Conservation (phyloP, 2,113 vertebrate genomes). For the Porphyrio hochstetteri region DNA sequence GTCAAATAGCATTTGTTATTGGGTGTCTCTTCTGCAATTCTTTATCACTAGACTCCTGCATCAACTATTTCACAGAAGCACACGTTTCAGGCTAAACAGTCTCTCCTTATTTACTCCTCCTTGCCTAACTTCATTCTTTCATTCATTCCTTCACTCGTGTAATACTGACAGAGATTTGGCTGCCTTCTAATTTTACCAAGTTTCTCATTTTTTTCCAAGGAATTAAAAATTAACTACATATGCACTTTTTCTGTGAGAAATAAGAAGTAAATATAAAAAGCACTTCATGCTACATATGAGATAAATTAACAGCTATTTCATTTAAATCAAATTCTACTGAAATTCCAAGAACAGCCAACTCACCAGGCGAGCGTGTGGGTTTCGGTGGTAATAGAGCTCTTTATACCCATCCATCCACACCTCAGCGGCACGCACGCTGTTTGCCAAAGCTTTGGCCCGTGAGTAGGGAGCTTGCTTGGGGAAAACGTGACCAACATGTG, state of each 20-base stretch:
- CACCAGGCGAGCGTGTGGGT: conserved; percentile 90
- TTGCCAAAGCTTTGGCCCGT: conserved; percentile 91
- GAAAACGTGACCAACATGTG: conserved; percentile 95
- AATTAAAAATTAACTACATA: background rate
- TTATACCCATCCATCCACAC: conserved; percentile 98
- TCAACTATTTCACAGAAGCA: background rate
- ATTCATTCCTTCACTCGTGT: background rate
- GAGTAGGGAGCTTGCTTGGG: conserved; percentile 96
- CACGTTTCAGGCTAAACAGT: background rate
- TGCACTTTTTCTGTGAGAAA: background rate
- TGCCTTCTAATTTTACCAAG: background rate
- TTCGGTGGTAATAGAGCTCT: conserved; percentile 93
- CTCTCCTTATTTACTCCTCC: background rate
- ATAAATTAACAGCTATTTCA: background rate
- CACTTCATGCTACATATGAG: background rate
- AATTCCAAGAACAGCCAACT: conserved; percentile 36
- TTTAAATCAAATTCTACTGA: background rate
- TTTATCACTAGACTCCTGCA: background rate
- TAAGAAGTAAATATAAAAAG: background rate
- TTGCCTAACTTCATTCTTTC: background rate
- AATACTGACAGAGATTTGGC: background rate
- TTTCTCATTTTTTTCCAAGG: background rate
- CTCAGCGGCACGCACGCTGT: conserved; percentile 93
- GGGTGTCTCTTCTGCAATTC: background rate
- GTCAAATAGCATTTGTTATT: background rate